Conservation (phyloP, 2,113 vertebrate species). For the Pithys albifrons region DNA sequence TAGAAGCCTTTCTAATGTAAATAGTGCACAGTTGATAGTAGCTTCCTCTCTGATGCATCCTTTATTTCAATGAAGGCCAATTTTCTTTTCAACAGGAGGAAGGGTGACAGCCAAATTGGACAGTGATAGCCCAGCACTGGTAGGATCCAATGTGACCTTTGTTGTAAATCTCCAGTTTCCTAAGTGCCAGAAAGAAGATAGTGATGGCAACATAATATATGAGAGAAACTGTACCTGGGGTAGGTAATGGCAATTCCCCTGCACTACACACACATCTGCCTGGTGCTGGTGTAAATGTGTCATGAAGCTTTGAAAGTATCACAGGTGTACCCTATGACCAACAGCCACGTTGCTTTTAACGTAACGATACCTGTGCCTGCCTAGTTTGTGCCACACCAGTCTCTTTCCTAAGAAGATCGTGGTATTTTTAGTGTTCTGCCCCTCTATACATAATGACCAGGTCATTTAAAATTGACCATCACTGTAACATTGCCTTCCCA, state of each 20-base stretch:
- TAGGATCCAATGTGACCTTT: constrained; percentile 87
- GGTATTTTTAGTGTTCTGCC: background rate
- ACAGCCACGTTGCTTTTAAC: background rate
- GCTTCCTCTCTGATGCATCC: background rate
- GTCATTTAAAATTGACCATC: background rate
- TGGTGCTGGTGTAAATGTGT: background rate
- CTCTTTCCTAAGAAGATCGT: background rate
- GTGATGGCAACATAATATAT: constrained; percentile 81
- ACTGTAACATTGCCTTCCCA: background rate
- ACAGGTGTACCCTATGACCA: fast-evolving
- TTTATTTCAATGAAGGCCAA: background rate
- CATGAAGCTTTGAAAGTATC: background rate
- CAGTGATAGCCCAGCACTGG: constrained; percentile 89
- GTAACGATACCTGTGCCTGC: background rate
- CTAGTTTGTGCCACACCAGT: background rate
- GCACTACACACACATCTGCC: fast-evolving
- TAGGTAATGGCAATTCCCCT: constrained; percentile 54
- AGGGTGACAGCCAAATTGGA: constrained; percentile 80
- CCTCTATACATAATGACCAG: background rate
- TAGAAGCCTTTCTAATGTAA: background rate
- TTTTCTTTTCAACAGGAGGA: constrained; percentile 70
- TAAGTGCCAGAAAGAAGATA: constrained; percentile 86
- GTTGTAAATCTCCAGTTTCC: constrained; percentile 85
- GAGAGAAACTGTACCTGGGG: constrained; percentile 83
- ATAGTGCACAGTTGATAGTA: background rate